phyloP scores from a whole-genome alignment of 2,888 invertebrate genomes.

The Gasteruption jaculator region DNA sequence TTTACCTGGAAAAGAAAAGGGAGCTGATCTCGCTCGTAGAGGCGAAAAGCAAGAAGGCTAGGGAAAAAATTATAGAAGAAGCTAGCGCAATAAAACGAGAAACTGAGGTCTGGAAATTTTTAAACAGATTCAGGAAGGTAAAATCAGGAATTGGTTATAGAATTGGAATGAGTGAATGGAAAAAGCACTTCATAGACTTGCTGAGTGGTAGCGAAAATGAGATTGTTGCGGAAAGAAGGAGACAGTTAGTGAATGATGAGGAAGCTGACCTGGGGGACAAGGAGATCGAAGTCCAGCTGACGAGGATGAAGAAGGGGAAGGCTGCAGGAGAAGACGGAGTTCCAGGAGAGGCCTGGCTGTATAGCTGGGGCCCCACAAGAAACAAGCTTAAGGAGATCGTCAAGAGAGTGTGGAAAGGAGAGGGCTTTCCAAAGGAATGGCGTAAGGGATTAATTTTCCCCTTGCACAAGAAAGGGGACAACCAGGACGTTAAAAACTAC shows the following conservation, averaged over 20 bases:
- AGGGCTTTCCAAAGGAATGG: background rate
- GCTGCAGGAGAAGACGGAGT: conserved; percentile 3
- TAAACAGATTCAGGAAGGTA: background rate
- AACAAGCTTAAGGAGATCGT: background rate
- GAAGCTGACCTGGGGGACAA: background rate
- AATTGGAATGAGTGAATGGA: background rate
- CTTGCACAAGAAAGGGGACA: background rate
- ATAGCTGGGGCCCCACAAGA: background rate
- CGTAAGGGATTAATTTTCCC: background rate
- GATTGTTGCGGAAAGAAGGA: no score
- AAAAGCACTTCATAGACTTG: no score
- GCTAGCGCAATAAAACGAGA: no score
- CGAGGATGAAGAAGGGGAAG: background rate
- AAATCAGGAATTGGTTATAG: background rate
- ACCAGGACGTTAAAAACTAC: background rate
- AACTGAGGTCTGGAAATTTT: background rate
- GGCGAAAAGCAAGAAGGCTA: no score
- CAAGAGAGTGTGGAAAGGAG: conserved; percentile 1
- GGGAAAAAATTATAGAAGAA: no score
- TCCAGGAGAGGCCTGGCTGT: conserved; percentile 2
- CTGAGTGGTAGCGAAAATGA: no score
- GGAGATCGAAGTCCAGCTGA: background rate
- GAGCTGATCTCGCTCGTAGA: no score
- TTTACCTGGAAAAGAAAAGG: no score
- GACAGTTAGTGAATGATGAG: background rate